Percentiles rank a stretch among this genome's conserved stretches.
Conservation (phyloP, 2,797 vertebrate species). For the Antennarius maculatus region DNA sequence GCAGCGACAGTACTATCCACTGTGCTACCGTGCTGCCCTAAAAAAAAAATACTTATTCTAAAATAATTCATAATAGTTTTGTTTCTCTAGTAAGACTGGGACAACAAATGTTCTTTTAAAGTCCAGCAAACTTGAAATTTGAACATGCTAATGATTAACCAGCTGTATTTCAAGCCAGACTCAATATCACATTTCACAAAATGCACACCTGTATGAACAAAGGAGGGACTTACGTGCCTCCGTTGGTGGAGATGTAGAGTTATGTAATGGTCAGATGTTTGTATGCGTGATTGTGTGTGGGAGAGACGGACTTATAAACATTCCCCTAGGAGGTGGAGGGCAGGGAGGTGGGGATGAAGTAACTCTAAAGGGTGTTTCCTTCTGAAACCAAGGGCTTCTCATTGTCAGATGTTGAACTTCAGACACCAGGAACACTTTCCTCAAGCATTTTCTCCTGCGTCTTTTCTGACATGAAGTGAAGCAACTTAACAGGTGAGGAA, state of each 20-base stretch:
- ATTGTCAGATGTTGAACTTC: slow-evolving; percentile 3
- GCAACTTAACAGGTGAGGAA: slow-evolving; percentile 52
- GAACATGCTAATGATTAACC: slow-evolving; percentile 53
- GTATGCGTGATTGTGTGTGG: background rate
- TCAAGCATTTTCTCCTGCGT: background rate
- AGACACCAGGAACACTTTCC: slow-evolving; percentile 1
- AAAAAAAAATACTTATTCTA: too few relatives aligned
- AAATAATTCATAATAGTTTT: too few relatives aligned
- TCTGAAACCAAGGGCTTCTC: slow-evolving; percentile 22
- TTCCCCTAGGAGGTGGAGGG: slow-evolving; percentile 15
- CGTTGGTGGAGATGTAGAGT: background rate
- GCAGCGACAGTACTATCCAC: too few relatives aligned
- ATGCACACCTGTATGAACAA: slow-evolving; percentile 31
- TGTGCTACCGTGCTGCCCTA: background rate
- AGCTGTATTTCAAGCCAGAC: background rate
- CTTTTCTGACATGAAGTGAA: slow-evolving; percentile 7
- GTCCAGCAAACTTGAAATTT: slow-evolving; percentile 8
- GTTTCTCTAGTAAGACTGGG: background rate
- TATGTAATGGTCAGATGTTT: slow-evolving; percentile 5
- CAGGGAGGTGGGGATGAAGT: slow-evolving; percentile 31
- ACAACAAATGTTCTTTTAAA: background rate
- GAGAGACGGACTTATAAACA: background rate
- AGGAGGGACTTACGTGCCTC: background rate
- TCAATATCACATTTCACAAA: slow-evolving; percentile 37
- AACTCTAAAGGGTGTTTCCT: slow-evolving; percentile 22